Conservation (phyloP, 2,113 vertebrate genomes). For the Machaerirhynchus nigripectus region DNA sequence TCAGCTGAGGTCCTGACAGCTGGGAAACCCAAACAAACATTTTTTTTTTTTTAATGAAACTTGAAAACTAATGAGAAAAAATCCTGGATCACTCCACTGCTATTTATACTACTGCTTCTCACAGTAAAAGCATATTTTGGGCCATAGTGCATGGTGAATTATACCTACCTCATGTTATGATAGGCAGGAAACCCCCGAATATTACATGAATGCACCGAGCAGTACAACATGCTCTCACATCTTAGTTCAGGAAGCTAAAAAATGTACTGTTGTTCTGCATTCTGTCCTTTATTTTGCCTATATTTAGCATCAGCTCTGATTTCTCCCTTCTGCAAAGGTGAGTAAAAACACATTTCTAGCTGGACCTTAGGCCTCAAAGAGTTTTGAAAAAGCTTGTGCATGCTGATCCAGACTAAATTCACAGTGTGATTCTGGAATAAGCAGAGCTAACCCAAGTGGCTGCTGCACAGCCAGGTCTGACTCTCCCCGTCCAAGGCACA, state of each 20-base stretch:
- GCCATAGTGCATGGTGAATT: not conserved
- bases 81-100: not conserved
- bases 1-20: not conserved
- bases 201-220: not conserved
- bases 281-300: not conserved
- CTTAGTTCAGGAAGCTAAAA: not conserved
- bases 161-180: not conserved
- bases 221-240: not conserved
- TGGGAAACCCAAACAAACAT: not conserved
- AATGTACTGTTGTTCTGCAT: not conserved
- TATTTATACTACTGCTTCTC: not conserved
- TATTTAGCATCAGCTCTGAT: not conserved
- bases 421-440: not conserved
- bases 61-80: not conserved
- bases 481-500: not conserved
- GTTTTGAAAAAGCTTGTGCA: not conserved
- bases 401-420: not conserved
- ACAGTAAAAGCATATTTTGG: not conserved
- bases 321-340: not conserved
- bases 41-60: not conserved
- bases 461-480: not conserved
- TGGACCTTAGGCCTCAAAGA: not conserved
- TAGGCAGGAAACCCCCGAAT: not conserved
- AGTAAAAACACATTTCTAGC: not conserved
- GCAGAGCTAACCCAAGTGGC: not conserved